Percentiles rank a stretch among this genome's conserved stretches.
Evolutionary conservation across 2,888 invertebrate species (phyloP).

Genomic region (Drosophila kokeensis): DNA sequence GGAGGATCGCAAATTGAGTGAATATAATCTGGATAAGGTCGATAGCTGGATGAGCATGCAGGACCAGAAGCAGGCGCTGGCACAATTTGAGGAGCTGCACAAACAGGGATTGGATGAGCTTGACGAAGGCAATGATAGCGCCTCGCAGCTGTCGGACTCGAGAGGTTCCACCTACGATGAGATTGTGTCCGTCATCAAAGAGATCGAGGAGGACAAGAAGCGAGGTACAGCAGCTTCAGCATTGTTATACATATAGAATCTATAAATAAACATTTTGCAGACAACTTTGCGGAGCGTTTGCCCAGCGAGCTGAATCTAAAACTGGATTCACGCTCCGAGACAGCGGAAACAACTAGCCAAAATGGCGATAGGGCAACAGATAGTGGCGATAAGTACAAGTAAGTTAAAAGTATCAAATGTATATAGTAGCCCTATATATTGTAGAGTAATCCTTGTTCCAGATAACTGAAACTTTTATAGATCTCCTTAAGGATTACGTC

Average conservation of each 20-base stretch:
- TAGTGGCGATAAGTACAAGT: conserved; percentile 82
- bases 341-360: conserved; percentile 69
- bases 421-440: not conserved
- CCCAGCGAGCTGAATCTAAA: conserved; percentile 78
- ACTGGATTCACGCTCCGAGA: conserved; percentile 66
- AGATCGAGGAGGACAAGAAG: conserved; percentile 85
- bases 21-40: conserved; percentile 85
- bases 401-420: not conserved
- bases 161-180: conserved; percentile 85
- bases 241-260: not conserved
- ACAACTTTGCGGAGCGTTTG: conserved; percentile 80
- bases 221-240: conserved; percentile 64
- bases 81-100: conserved; percentile 53
- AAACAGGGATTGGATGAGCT: conserved; percentile 66
- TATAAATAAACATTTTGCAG: conserved; percentile 43
- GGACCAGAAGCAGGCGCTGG: conserved; percentile 59
- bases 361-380: conserved; percentile 55
- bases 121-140: conserved; percentile 69
- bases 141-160: conserved; percentile 78
- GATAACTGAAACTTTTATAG: not conserved
- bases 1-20: conserved; percentile 83
- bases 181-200: conserved; percentile 85
- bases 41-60: conserved; percentile 85
- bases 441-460: not conserved
- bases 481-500: not conserved